Evolutionary conservation across 35 echinoderm and acorn worm genomes (phyloP).

Genomic region (Diadema setosum): DNA sequence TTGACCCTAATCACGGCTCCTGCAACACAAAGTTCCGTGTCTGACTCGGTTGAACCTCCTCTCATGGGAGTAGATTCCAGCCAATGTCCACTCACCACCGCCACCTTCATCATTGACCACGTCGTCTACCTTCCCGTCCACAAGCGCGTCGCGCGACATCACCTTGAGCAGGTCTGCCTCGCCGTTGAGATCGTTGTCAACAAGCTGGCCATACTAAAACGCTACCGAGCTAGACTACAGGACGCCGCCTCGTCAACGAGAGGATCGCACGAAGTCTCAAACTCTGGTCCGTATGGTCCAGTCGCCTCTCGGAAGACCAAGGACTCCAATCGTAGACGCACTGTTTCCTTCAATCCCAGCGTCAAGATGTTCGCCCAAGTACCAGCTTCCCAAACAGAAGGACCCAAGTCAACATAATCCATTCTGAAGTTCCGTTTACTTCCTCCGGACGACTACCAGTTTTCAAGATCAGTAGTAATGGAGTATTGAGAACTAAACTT

Average conservation of each 20-base stretch:
- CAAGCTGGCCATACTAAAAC: constrained; percentile 65
- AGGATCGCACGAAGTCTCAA: neutral
- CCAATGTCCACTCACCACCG: constrained; percentile 9
- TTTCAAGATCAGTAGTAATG: too few relatives aligned
- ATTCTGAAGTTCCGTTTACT: too few relatives aligned
- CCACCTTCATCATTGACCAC: constrained; percentile 44
- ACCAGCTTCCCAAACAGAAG: neutral
- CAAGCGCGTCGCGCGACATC: constrained; percentile 52
- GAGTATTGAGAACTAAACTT: too few relatives aligned
- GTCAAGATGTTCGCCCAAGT: neutral
- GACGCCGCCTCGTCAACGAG: neutral
- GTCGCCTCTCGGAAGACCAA: neutral
- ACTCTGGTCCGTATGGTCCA: constrained; percentile 51
- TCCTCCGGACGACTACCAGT: too few relatives aligned
- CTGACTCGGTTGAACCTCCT: too few relatives aligned
- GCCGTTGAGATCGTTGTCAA: constrained; percentile 74
- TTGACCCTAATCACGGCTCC: neutral
- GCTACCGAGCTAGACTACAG: neutral
- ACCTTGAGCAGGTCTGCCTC: constrained; percentile 57
- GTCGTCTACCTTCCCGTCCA: constrained; percentile 73
- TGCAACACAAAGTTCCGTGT: neutral
- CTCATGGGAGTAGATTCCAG: constrained; percentile 30
- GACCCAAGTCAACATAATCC: neutral
- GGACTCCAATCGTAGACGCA: neutral
- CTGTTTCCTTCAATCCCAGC: neutral